phyloP scores from a whole-genome alignment of 2,113 vertebrate genomes.

The Halcyon malimbica region DNA sequence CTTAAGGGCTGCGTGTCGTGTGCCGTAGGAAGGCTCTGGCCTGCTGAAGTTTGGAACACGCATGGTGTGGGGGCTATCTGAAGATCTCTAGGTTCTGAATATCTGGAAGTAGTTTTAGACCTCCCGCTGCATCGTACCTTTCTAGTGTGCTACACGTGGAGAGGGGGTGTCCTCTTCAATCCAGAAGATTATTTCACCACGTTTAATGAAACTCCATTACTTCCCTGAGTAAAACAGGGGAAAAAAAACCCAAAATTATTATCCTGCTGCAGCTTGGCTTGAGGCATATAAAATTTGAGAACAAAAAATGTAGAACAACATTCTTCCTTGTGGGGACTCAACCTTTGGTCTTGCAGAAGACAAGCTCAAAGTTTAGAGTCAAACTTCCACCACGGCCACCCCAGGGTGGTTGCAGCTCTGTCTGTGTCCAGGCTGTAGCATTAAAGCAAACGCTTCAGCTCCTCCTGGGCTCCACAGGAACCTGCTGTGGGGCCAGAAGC shows the following conservation, averaged over 20 bases:
- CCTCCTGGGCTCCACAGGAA: background rate
- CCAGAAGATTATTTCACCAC: background rate
- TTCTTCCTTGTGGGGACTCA: background rate
- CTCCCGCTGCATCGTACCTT: background rate
- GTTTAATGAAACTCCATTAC: background rate
- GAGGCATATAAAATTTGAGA: background rate
- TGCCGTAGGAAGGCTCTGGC: background rate
- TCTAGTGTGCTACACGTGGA: background rate
- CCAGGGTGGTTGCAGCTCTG: background rate
- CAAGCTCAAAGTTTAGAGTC: background rate
- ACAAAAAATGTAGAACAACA: background rate
- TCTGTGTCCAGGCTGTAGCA: background rate
- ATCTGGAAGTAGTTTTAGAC: background rate
- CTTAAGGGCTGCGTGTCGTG: background rate
- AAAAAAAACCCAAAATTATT: background rate
- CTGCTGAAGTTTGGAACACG: background rate
- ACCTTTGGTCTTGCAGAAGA: background rate
- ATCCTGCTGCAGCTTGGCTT: background rate
- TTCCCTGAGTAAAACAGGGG: background rate
- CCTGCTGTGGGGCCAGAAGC: background rate
- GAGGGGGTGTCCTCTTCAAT: background rate
- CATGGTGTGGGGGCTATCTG: background rate
- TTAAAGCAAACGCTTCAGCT: background rate
- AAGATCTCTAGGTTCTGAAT: background rate
- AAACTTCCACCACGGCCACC: background rate